These are phyloP conservation scores for Drosophila paracracens DNA, from an alignment of 2,888 invertebrate species.

Conservation along the genomic window DNA sequence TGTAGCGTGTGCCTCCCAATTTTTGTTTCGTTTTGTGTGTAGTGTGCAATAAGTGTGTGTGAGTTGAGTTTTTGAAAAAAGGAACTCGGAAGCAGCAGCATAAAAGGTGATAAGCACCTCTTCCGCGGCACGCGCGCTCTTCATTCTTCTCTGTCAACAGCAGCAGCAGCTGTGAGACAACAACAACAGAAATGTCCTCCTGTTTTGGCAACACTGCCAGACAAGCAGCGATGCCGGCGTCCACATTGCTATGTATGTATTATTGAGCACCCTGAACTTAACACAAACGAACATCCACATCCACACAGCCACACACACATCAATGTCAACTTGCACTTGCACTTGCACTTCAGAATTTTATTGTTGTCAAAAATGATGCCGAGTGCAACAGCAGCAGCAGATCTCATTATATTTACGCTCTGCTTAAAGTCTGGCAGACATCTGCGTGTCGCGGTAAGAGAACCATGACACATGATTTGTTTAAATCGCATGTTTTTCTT, in stretches of 20 bases:
- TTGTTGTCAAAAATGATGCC: constrained; percentile 30
- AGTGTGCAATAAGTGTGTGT: neutral
- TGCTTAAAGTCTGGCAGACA: neutral
- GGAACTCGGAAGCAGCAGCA: constrained; percentile 18
- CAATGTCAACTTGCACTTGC: constrained; percentile 48
- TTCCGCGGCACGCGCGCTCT: constrained; percentile 6
- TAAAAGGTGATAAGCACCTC: constrained; percentile 3
- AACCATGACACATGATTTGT: constrained; percentile 39
- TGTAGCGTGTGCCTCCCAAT: constrained; percentile 12
- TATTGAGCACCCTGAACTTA: constrained; percentile 40
- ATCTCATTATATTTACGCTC: neutral
- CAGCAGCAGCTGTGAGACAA: constrained; percentile 43
- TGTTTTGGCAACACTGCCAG: constrained; percentile 39
- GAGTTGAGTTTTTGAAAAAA: constrained; percentile 12
- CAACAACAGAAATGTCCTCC: constrained; percentile 45
- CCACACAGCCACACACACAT: constrained; percentile 1
- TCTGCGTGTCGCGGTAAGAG: neutral
- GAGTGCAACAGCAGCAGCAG: constrained; percentile 15
- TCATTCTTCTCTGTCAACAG: constrained; percentile 1
- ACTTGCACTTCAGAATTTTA: constrained; percentile 38
- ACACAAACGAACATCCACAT: constrained; percentile 19
- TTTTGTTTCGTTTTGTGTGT: constrained; percentile 2
- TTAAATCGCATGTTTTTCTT: constrained; percentile 48
- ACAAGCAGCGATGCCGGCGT: constrained; percentile 32
- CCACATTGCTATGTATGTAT: constrained; percentile 54